Evolutionary conservation across 1,140 invertebrate genomes (phyloP).

Genomic region (Magallana angulata): DNA sequence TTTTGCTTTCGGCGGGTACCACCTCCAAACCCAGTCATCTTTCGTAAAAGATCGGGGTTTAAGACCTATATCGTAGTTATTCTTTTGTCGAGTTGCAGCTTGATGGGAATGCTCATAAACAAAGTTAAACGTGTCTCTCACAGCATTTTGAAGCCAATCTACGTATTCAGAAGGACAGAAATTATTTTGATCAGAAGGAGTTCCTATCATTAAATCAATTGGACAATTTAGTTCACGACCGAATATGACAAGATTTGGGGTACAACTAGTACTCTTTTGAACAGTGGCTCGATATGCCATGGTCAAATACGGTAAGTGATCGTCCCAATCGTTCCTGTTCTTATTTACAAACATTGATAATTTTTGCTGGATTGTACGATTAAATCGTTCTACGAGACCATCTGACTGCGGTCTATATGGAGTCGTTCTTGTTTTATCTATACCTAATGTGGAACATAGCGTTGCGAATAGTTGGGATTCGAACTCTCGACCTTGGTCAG

Average conservation of each 20-base stretch:
- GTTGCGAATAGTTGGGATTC: conserved; percentile 60
- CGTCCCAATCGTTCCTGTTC: conserved; percentile 60
- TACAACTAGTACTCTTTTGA: conserved; percentile 52
- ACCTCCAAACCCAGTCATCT: conserved; percentile 50
- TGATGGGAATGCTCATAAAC: no score
- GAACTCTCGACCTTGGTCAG: conserved; percentile 76
- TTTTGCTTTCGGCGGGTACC: conserved; percentile 55
- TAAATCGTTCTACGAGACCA: conserved; percentile 65
- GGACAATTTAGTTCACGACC: conserved; percentile 45
- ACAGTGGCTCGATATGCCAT: conserved; percentile 55
- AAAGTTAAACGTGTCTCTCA: no score
- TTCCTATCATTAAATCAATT: no score
- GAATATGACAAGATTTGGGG: conserved; percentile 57
- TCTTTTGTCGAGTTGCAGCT: no score
- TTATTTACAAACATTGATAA: conserved; percentile 48
- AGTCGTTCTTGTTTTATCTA: conserved; percentile 62
- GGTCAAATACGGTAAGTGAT: conserved; percentile 54
- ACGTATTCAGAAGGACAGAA: no score
- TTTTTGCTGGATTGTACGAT: conserved; percentile 60
- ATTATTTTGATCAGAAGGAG: no score
- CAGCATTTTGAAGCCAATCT: no score
- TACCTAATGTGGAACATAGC: conserved; percentile 57
- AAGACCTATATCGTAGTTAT: no score
- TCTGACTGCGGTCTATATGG: conserved; percentile 65
- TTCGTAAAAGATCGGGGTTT: no score